Evolutionary conservation across 2,797 vertebrate genomes (phyloP).

Genomic region (Buphagus erythrorhynchus): DNA sequence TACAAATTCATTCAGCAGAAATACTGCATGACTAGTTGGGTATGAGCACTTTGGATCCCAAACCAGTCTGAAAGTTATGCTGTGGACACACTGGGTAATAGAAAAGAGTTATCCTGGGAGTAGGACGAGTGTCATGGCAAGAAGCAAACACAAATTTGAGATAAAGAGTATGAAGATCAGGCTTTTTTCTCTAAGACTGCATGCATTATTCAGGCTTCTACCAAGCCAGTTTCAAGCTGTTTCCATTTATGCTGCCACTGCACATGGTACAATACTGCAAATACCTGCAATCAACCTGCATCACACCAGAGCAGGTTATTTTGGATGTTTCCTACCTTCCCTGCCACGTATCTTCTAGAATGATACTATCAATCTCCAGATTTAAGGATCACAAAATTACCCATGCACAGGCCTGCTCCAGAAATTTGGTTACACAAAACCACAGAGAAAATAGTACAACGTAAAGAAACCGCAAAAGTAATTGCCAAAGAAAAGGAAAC

Average conservation of each 20-base stretch:
- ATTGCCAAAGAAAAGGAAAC: conserved; percentile 23
- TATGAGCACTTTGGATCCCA: background rate
- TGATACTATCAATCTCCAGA: background rate
- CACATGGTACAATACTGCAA: background rate
- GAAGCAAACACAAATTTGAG: background rate
- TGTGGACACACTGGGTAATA: background rate
- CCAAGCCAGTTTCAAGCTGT: background rate
- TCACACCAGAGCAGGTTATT: background rate
- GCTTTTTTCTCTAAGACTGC: background rate
- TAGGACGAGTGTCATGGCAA: background rate
- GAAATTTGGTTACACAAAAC: background rate
- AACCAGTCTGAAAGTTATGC: background rate
- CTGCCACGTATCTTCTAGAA: background rate
- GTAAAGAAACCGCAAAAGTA: background rate
- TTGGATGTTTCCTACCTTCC: background rate
- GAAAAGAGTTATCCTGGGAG: background rate
- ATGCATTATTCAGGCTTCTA: background rate
- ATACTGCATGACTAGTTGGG: background rate
- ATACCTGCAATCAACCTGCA: background rate
- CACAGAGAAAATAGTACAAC: background rate
- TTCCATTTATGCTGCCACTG: background rate
- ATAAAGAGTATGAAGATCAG: background rate
- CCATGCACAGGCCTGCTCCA: background rate
- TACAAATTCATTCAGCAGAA: background rate
- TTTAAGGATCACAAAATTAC: background rate